Evolutionary conservation across 2,113 vertebrate genomes (phyloP), one percentile per base, ranked within the genome.

Genomic region (Origma solitaria): DNA sequence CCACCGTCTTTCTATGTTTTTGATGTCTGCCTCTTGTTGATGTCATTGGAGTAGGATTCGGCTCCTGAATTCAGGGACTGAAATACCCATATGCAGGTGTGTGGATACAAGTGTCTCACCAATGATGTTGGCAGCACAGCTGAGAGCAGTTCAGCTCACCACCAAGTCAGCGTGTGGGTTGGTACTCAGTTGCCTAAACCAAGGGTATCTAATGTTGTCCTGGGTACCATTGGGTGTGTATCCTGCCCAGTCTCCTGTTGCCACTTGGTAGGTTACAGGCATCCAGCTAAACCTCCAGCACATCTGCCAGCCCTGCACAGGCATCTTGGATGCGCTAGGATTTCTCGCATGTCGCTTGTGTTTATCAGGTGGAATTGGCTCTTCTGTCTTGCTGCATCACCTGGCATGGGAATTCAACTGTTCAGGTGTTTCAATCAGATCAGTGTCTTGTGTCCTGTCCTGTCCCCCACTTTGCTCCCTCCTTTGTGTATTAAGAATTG

Each of bases 21-120:
- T 53, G 7, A n/a, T 58, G 27, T 49, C 50, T 82, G 11, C 18
- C 17, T 80, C 28, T 72, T 80, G 66, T 35, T 68, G 31, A 15
- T 76, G 11, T 60, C 4, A 1, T 6, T 69, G 66, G 30, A 40
- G 15, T 70, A 70, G 81, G 61, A 47, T 64, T 71, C 53, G 28
- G 44, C 86, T 88, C 42, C n/a, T n/a, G n/a, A n/a, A n/a, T n/a
- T n/a, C n/a, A n/a, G 58, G 38, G 38, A 24, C 37, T 82, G 30
- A 76, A 70, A 24, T 0, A 4, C 44, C 17, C 24, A 6, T 7
- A 0, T n/a, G 30, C 16, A 23, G 28, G 13, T 44, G 28, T 71
- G 21, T 31, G 57, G 72, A 11, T 72, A 33, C 20, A 38, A 0
- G 7, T 31, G 25, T 51, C 50, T 65, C 20, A 1, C 37, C 68